These are phyloP conservation scores for Harpagoxenus sublaevis DNA, from an alignment of 2,888 invertebrate species.

Conservation along the genomic window DNA sequence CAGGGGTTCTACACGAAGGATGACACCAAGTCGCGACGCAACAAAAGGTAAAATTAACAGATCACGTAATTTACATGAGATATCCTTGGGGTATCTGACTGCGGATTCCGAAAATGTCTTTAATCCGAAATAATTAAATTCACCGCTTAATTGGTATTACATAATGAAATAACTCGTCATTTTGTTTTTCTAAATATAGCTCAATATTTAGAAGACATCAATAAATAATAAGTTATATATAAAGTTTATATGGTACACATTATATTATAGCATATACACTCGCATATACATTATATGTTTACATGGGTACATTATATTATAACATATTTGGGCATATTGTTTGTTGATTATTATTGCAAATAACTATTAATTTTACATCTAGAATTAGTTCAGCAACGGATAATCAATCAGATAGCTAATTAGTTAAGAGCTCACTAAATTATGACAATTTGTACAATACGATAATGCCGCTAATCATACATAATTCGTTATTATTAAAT, in stretches of 20 bases:
- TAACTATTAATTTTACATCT: not conserved
- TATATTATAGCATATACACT: not conserved
- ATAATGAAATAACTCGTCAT: not conserved
- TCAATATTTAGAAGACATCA: not conserved
- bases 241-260: not conserved
- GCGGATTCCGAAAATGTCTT: not conserved
- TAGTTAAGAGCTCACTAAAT: not conserved
- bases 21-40: conserved; percentile 80
- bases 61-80: not conserved
- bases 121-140: conserved; percentile 1
- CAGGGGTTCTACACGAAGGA: conserved; percentile 88
- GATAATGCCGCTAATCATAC: not conserved
- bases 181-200: not conserved
- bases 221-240: conserved; percentile 2
- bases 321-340: not conserved
- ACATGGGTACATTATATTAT: not conserved
- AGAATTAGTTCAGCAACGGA: not conserved
- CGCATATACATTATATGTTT: no score
- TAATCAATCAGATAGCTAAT: not conserved
- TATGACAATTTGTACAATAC: not conserved
- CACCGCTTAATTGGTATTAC: not conserved
- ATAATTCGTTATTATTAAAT: not conserved
- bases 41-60: conserved; percentile 77
- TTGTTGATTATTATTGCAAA: not conserved
- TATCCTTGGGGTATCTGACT: not conserved